Evolutionary conservation across 2,888 invertebrate species (phyloP).

Genomic region (Drosophila leonis): DNA sequence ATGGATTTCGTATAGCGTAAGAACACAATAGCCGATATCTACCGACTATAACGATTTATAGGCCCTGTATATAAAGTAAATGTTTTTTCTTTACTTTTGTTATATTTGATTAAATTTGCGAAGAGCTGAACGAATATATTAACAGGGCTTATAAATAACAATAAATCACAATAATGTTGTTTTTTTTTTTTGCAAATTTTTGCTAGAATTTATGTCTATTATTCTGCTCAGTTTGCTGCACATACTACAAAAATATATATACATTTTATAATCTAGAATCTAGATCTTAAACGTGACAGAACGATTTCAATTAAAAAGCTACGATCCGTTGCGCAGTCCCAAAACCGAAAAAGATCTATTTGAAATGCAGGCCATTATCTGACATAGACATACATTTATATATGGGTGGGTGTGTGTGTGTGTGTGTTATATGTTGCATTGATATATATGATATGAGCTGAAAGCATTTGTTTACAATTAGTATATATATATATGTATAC

Average conservation of each 20-base stretch:
- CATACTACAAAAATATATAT: constrained; percentile 72
- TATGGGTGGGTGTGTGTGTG: neutral
- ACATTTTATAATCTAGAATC: constrained; percentile 53
- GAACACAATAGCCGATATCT: constrained; percentile 42
- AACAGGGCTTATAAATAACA: constrained; percentile 65
- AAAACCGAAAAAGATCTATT: constrained; percentile 49
- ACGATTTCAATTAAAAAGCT: constrained; percentile 55
- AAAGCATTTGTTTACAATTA: constrained; percentile 41
- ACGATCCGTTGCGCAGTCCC: constrained; percentile 50
- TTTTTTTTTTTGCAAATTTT: constrained; percentile 67
- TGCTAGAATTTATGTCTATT: constrained; percentile 69
- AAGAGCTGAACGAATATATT: neutral
- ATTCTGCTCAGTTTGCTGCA: constrained; percentile 52
- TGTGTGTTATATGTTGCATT: constrained; percentile 22
- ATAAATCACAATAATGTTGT: constrained; percentile 71
- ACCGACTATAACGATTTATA: constrained; percentile 50
- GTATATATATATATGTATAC: constrained; percentile 2
- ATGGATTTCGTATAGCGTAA: constrained; percentile 49
- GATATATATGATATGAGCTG: constrained; percentile 48
- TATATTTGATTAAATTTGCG: constrained; percentile 9
- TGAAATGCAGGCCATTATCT: constrained; percentile 51
- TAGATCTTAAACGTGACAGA: constrained; percentile 56
- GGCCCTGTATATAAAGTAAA: constrained; percentile 31
- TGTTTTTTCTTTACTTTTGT: neutral
- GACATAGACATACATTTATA: constrained; percentile 20